Evolutionary conservation across 2,113 vertebrate species (phyloP).

Genomic region (Poeciliopsis retropinna): DNA sequence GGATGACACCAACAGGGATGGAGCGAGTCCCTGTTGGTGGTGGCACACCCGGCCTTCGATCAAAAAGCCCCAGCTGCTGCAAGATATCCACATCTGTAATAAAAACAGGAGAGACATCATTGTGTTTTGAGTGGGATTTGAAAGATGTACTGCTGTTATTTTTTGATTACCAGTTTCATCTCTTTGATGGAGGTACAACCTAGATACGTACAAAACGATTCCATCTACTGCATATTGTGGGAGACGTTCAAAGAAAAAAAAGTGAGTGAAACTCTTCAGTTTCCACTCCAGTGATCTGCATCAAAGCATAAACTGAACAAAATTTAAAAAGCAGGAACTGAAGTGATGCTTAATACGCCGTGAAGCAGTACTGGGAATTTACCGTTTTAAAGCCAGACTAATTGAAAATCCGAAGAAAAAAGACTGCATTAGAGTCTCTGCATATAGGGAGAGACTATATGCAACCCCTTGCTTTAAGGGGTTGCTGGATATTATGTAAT

Average conservation of each 20-base stretch:
- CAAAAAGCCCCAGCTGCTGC: slow-evolving; percentile 88
- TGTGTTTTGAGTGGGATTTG: background rate
- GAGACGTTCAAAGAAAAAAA: slow-evolving; percentile 3
- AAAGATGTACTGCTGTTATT: background rate
- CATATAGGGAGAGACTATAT: too few species aligned
- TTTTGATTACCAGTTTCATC: background rate
- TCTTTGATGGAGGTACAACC: background rate
- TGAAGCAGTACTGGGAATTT: slow-evolving; percentile 15
- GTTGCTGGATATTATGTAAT: slow-evolving; percentile 54
- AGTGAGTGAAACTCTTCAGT: background rate
- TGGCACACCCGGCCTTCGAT: slow-evolving; percentile 70
- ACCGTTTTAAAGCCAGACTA: slow-evolving; percentile 27
- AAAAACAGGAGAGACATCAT: slow-evolving; percentile 41
- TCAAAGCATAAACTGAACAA: background rate
- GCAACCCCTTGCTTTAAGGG: slow-evolving; percentile 45
- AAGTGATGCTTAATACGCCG: slow-evolving; percentile 14
- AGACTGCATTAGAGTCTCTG: slow-evolving; percentile 18
- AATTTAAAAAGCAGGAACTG: background rate
- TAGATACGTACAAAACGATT: background rate
- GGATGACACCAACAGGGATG: slow-evolving; percentile 87
- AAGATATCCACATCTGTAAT: slow-evolving; percentile 94
- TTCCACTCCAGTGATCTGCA: slow-evolving; percentile 11
- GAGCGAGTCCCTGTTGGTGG: slow-evolving; percentile 67
- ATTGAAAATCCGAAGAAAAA: slow-evolving; percentile 48
- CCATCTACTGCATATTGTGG: background rate